These are phyloP conservation scores for Eupristina koningsbergeri DNA, from an alignment of 1,140 invertebrate species.

Conservation along the genomic window DNA sequence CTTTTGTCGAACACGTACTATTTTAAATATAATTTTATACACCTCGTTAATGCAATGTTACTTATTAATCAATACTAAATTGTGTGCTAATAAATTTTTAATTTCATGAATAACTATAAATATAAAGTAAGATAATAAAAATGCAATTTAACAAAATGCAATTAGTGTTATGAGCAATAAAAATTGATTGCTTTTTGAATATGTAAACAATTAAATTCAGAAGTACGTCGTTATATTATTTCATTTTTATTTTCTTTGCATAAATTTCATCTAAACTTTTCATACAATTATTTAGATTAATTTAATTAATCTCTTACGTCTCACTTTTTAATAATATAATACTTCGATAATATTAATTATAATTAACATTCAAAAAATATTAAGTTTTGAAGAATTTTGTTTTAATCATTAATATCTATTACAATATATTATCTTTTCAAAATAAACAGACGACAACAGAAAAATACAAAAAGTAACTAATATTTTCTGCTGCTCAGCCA, in stretches of 20 bases:
- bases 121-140: not conserved
- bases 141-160: not conserved
- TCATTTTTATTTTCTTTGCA: not conserved
- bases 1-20: too few relatives aligned
- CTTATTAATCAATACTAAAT: not conserved
- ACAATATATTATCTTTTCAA: constrained; percentile 18
- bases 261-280: not conserved
- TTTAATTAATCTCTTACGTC: not conserved
- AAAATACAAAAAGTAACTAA: constrained; percentile 16
- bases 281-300: not conserved
- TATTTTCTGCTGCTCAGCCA: not conserved
- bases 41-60: not conserved
- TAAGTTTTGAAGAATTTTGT: not conserved
- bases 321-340: not conserved
- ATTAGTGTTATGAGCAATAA: not conserved
- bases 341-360: not conserved
- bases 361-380: not conserved
- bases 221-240: not conserved
- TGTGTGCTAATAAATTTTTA: too few relatives aligned
- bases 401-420: not conserved
- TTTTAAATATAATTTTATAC: too few relatives aligned
- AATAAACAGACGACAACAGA: not conserved
- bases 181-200: not conserved
- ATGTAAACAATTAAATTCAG: not conserved
- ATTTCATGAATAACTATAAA: not conserved